phyloP scores from a whole-genome alignment of 2,797 vertebrate species.

The Malurus splendens region DNA sequence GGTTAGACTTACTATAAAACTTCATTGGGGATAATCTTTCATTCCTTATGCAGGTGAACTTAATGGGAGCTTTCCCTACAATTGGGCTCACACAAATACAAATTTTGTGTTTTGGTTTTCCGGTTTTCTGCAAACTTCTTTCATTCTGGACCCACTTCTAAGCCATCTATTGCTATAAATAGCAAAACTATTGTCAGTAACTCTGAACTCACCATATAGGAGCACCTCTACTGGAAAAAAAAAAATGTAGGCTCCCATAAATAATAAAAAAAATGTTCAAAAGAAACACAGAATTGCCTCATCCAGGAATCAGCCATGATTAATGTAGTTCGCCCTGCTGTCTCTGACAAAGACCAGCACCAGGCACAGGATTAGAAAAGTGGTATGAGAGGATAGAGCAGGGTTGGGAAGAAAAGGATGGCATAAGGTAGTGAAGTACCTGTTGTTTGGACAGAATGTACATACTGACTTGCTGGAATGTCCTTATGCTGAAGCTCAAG shows the following conservation, averaged over 20 bases:
- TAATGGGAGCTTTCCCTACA: background rate
- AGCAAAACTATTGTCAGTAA: background rate
- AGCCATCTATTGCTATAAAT: background rate
- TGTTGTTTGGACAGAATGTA: background rate
- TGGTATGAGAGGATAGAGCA: background rate
- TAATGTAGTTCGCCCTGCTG: background rate
- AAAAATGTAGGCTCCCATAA: background rate
- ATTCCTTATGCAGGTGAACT: conserved; percentile 6
- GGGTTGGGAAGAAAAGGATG: background rate
- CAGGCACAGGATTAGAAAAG: background rate
- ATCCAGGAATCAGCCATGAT: background rate
- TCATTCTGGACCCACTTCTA: background rate
- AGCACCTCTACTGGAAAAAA: background rate
- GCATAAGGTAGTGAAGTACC: background rate
- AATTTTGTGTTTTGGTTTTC: background rate
- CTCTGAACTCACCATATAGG: background rate
- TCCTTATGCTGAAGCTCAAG: background rate
- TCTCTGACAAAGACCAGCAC: conserved; percentile 15
- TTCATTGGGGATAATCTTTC: background rate
- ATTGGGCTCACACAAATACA: background rate
- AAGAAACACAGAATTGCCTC: background rate
- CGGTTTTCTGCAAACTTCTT: background rate
- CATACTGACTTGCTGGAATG: background rate
- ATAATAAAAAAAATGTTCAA: background rate
- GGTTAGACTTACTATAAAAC: conserved; percentile 6